A percentile compares a stretch with the other conserved stretches of the same genome.
Evolutionary conservation across 2,888 invertebrate genomes (phyloP).

Genomic region (Ochlodes sylvanus): DNA sequence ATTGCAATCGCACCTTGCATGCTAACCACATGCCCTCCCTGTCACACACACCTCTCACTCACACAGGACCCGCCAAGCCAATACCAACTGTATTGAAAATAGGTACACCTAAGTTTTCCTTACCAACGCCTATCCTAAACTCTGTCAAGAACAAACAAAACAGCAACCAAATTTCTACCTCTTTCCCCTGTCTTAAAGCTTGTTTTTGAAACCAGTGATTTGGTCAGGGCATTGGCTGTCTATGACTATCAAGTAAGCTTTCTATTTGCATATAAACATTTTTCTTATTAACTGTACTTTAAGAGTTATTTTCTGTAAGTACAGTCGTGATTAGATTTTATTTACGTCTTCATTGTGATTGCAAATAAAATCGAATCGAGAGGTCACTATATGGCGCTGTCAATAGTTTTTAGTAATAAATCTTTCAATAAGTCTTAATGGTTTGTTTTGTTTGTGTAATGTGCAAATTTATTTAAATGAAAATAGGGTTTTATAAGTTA

Average conservation of each 20-base stretch:
- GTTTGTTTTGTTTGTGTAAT: no score
- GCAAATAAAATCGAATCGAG: constrained; percentile 3
- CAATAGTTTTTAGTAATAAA: constrained; percentile 1
- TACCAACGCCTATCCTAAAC: not conserved
- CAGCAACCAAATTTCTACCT: not conserved
- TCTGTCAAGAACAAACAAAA: not conserved
- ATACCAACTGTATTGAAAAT: constrained; percentile 14
- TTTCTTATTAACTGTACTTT: constrained; percentile 36
- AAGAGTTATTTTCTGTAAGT: constrained; percentile 29
- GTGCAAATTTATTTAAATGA: no score
- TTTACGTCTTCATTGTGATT: constrained; percentile 6
- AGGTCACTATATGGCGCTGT: not conserved
- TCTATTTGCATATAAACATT: constrained; percentile 32
- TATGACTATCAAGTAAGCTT: constrained; percentile 26
- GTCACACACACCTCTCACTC: constrained; percentile 41
- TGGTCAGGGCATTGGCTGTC: constrained; percentile 32
- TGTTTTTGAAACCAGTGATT: not conserved
- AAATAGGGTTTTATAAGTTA: no score
- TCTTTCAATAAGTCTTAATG: not conserved
- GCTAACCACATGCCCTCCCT: constrained; percentile 62
- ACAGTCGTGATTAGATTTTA: constrained; percentile 30
- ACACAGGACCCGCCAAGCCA: constrained; percentile 4
- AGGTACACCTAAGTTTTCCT: constrained; percentile 17
- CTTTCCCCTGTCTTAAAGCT: not conserved
- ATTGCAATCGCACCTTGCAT: constrained; percentile 78